Evolutionary conservation across 2,797 vertebrate species (phyloP), one percentile per base, ranked within the genome.

Genomic region (Acipenser ruthenus): DNA sequence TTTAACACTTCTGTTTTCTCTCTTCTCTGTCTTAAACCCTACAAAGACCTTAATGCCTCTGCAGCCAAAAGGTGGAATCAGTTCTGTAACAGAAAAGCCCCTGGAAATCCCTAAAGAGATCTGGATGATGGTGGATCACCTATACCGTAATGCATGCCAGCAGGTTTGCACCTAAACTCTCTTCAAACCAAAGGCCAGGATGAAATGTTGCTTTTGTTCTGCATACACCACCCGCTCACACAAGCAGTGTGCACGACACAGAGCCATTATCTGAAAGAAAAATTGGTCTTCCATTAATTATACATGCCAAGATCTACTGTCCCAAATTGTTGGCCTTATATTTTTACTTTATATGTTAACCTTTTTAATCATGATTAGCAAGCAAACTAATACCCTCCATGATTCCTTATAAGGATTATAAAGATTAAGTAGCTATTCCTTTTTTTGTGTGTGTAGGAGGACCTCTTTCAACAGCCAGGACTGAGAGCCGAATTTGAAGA

Each of bases 381-480:
- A 37, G 23, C 23, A 37, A 3, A 37, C 23, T 37, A 37, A 3
- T 37, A 37, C 23, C 23, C 23, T 37, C 23, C 1, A 2, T 37
- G 23, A 37, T 37, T 37, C 23, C 23, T 37, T 37, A 37, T 37
- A 2, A 37, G 23, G 23, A 4, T 37, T 3, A 37, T 37, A 37
- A 37, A 37, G 23, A 37, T 37, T 37, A 37, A 37, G 23, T 37
- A 37, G 23, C 23, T 37, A 3, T 37, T 37, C 23, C 23, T 37
- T 37, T 37, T 1, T 53, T 8, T 53, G 3, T 53, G 3, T 53
- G 87, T 92, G 55, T 82, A 99, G 96, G 95, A 95, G 83, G 95
- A 99, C 77, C 84, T 99, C 65, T 98, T 99, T 83, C 97, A 99
- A 79, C 96, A 97, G 65, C 97, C 97, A 59, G 97, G 96, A 59